Percentiles rank a stretch among this genome's conserved stretches.
phyloP scores from a whole-genome alignment of 2,797 vertebrate genomes.

The Gymnocypris eckloni region DNA sequence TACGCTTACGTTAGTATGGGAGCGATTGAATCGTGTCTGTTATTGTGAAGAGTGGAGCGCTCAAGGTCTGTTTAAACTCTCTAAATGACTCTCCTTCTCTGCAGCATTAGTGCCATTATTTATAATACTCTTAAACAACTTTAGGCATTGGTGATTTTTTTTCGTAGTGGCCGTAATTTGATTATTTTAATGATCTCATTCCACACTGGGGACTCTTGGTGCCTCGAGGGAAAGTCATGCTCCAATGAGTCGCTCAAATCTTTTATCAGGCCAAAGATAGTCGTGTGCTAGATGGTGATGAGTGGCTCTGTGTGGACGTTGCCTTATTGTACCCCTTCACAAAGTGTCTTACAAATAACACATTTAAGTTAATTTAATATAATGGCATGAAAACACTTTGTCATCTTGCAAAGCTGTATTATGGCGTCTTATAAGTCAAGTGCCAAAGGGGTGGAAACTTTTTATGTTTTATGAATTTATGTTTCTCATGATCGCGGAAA shows the following conservation, averaged over 20 bases:
- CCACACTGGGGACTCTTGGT: conserved; percentile 71
- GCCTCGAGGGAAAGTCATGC: conserved; percentile 68
- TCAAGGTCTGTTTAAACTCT: conserved; percentile 50
- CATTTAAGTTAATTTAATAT: conserved; percentile 70
- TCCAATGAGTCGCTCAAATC: conserved; percentile 74
- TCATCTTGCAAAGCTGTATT: conserved; percentile 66
- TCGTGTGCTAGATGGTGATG: conserved; percentile 65
- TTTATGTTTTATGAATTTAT: conserved; percentile 1
- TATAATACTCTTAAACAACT: conserved; percentile 76
- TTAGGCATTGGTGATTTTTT: conserved; percentile 76
- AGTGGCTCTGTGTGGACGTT: conserved; percentile 65
- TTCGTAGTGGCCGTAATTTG: conserved; percentile 75
- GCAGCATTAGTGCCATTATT: conserved; percentile 66
- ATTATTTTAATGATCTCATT: conserved; percentile 87
- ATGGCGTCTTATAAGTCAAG: conserved; percentile 72
- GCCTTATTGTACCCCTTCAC: conserved; percentile 60
- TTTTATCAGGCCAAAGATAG: conserved; percentile 73
- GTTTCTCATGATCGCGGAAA: background rate
- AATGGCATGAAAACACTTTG: conserved; percentile 56
- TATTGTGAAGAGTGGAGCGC: conserved; percentile 29
- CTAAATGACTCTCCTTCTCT: conserved; percentile 52
- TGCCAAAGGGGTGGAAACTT: conserved; percentile 26
- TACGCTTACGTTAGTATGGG: background rate
- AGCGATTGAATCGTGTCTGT: conserved; percentile 6
- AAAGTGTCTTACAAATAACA: conserved; percentile 57